Conservation (phyloP, 2,113 vertebrate genomes). For the Tragulus kanchil region DNA sequence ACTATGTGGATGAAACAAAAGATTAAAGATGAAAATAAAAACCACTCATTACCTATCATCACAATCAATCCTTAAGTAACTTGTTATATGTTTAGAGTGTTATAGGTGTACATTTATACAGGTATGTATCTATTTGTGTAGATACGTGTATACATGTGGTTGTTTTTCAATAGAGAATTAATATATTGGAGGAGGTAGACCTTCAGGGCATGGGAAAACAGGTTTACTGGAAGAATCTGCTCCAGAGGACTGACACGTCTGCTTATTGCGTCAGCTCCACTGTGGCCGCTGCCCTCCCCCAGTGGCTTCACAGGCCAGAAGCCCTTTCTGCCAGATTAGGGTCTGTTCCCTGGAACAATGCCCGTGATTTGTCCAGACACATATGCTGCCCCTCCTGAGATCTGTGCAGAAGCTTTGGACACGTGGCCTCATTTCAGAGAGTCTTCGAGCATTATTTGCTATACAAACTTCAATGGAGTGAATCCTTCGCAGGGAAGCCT, state of each 20-base stretch:
- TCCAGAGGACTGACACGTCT: background rate
- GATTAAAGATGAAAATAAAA: background rate
- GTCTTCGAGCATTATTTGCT: background rate
- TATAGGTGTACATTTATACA: background rate
- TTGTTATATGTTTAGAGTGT: background rate
- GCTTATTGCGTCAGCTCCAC: background rate
- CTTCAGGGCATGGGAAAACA: accelerated
- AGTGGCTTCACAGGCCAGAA: background rate
- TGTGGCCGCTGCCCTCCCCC: background rate
- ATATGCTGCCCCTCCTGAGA: background rate
- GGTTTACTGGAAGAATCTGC: background rate
- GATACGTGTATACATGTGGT: background rate
- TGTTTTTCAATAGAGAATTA: constrained; percentile 16
- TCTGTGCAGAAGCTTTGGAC: background rate
- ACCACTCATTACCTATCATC: background rate
- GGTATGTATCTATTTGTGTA: too few species aligned
- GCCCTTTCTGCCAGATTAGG: background rate
- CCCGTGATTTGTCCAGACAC: background rate
- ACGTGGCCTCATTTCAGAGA: constrained; percentile 24
- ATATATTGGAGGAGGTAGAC: background rate
- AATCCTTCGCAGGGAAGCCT: background rate
- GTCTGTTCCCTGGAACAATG: background rate
- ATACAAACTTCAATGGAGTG: background rate
- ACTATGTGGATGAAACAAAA: background rate
- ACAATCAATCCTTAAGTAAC: background rate